phyloP scores from a whole-genome alignment of 1,140 invertebrate genomes.

The Chironomus tepperi region DNA sequence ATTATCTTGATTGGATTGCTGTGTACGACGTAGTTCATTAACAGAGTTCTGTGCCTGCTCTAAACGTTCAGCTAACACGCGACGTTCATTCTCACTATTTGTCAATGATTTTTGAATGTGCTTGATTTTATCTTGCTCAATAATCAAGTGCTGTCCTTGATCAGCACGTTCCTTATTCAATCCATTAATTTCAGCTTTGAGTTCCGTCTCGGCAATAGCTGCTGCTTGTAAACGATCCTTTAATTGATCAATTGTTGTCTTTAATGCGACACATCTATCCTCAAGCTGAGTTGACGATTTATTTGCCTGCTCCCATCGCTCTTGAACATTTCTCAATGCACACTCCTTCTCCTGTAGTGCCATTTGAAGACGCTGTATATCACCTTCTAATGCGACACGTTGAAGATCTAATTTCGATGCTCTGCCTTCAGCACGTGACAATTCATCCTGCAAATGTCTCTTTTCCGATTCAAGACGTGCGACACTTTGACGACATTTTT shows the following conservation, averaged over 20 bases:
- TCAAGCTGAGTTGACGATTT: conserved; percentile 71
- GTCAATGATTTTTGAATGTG: conserved; percentile 71
- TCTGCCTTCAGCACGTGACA: conserved; percentile 64
- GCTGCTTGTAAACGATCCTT: conserved; percentile 74
- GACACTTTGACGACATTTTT: conserved; percentile 57
- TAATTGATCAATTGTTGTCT: conserved; percentile 80
- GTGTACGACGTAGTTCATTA: conserved; percentile 49
- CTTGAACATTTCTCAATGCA: conserved; percentile 62
- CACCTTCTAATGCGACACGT: conserved; percentile 75
- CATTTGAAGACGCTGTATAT: conserved; percentile 75
- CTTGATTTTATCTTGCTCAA: conserved; percentile 59
- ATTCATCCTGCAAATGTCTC: conserved; percentile 63
- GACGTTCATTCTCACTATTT: conserved; percentile 77
- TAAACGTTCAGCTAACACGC: conserved; percentile 67
- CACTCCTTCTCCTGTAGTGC: conserved; percentile 75
- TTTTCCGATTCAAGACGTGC: conserved; percentile 70
- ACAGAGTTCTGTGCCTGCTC: conserved; percentile 63
- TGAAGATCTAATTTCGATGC: conserved; percentile 79
- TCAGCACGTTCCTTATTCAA: conserved; percentile 58
- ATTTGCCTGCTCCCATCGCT: conserved; percentile 66
- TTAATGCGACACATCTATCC: conserved; percentile 54
- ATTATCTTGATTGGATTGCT: conserved; percentile 58
- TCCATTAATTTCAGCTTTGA: conserved; percentile 61
- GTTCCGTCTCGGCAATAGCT: conserved; percentile 63
- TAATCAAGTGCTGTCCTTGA: conserved; percentile 53